Evolutionary conservation across 2,888 invertebrate genomes (phyloP), one percentile per base, ranked within the genome.

Genomic region (Tryphoninae sp.): DNA sequence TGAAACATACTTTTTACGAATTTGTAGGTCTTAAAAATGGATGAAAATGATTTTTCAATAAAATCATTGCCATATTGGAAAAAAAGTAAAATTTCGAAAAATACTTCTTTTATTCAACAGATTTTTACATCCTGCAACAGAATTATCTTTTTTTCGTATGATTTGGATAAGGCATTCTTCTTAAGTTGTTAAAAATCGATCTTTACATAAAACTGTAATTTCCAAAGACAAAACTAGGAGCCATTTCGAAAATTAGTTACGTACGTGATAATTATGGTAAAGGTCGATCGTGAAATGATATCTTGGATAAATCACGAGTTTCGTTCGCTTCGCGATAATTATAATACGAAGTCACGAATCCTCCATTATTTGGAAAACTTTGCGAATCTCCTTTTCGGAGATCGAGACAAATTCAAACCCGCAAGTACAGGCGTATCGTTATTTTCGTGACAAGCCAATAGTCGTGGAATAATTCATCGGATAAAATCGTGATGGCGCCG

Each of bases 381-480:
- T 49, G 49, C 13, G n/a, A 49, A 49, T 3, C 49, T n/a, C 2
- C 13, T 11, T 13, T 49, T 49, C 49, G n/a, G 49, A 33, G 49
- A 11, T 49, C 49, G 49, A 49, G 11, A 3, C 13, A 49, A 11
- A 49, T 13, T 13, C 49, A 49, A 6, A 1, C 7, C 49, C 13
- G 49, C 11, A 49, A 49, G 33, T 33, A 33, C 33, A 33, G 4
- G 6, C 33, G 7, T 33, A 6, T 3, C 59, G n/a, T 62, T 16
- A 58, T 58, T 75, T 19, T 16, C 75, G 33, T 49, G 72, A 77
- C 59, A 11, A 62, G 45, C 62, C 61, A 40, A 33, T 33, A 6
- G 78, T 81, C 81, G 81, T 65, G 69, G 69, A 59, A 74, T 74
- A 69, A 64, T 65, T 51, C 64, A 78, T 74, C 65, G 64, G 8